phyloP scores from a whole-genome alignment of 2,113 vertebrate genomes.

The Catharus bicknelli region DNA sequence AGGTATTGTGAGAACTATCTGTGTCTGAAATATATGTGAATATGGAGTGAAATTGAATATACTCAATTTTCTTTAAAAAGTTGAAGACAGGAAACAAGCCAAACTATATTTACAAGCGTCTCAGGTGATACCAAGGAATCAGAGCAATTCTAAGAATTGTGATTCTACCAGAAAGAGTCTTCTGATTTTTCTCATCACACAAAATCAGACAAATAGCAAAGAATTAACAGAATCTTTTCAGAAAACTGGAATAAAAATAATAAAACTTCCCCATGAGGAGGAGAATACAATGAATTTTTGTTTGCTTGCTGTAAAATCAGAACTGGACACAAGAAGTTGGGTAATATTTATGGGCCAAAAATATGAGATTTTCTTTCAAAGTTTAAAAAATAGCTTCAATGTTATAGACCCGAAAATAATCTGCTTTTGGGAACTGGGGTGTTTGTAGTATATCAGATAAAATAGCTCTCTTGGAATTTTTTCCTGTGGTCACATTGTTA shows the following conservation, averaged over 20 bases:
- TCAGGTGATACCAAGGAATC: neutral
- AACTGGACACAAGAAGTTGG: neutral
- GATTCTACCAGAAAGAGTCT: neutral
- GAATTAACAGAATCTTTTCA: neutral
- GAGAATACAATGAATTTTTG: neutral
- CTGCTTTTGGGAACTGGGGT: neutral
- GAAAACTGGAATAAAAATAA: neutral
- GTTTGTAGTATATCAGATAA: neutral
- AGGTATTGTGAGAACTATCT: neutral
- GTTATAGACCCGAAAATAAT: constrained; percentile 1
- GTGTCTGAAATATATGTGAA: neutral
- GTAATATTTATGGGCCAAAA: neutral
- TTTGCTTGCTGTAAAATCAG: neutral
- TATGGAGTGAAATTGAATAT: neutral
- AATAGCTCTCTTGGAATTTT: neutral
- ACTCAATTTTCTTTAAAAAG: neutral
- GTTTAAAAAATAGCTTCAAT: neutral
- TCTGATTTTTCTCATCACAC: neutral
- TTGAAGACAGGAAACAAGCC: neutral
- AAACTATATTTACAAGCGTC: neutral
- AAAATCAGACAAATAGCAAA: neutral
- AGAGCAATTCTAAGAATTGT: neutral
- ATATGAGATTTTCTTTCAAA: neutral
- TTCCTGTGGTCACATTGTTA: neutral
- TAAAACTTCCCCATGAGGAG: neutral